These are phyloP conservation scores for Sebastolobus altivelis DNA, from an alignment of 2,797 vertebrate genomes.

Conservation along the genomic window DNA sequence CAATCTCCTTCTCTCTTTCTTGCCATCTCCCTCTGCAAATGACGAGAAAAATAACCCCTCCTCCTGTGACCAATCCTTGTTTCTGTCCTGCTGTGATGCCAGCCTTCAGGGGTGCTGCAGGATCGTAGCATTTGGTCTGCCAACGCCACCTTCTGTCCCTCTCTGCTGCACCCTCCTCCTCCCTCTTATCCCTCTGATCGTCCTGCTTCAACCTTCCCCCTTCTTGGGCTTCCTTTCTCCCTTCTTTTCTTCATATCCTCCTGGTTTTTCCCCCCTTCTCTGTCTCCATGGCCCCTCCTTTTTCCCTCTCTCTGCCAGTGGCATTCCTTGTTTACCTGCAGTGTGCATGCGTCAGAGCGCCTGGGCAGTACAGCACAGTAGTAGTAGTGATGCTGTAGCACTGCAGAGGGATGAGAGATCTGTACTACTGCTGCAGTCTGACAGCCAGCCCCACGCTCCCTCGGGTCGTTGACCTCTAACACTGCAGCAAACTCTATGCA, in stretches of 20 bases:
- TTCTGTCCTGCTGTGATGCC: slow-evolving; percentile 33
- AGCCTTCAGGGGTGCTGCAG: slow-evolving; percentile 23
- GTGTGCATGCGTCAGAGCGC: slow-evolving; percentile 69
- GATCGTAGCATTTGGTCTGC: slow-evolving; percentile 29
- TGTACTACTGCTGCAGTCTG: slow-evolving; percentile 69
- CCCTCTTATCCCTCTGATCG: not conserved
- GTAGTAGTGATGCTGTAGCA: slow-evolving; percentile 63
- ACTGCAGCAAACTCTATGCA: slow-evolving; percentile 66
- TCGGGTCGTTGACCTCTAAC: slow-evolving; percentile 71
- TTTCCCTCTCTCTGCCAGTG: slow-evolving; percentile 16
- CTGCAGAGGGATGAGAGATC: slow-evolving; percentile 70
- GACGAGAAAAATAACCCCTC: not conserved
- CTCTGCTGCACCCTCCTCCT: slow-evolving; percentile 6
- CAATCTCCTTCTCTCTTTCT: not conserved
- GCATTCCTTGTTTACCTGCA: slow-evolving; percentile 75
- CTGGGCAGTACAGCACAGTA: slow-evolving; percentile 36
- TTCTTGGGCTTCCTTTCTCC: not conserved
- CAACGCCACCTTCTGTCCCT: slow-evolving; percentile 36
- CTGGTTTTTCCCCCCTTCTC: not conserved
- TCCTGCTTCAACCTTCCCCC: not conserved
- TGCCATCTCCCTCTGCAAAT: not conserved
- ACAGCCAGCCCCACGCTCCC: slow-evolving; percentile 41
- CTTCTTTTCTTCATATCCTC: not conserved
- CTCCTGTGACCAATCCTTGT: slow-evolving; percentile 23
- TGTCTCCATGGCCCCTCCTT: slow-evolving; percentile 10